These are phyloP conservation scores for Styela clava DNA, from an alignment of 23 tunicate species.

Conservation along the genomic window DNA sequence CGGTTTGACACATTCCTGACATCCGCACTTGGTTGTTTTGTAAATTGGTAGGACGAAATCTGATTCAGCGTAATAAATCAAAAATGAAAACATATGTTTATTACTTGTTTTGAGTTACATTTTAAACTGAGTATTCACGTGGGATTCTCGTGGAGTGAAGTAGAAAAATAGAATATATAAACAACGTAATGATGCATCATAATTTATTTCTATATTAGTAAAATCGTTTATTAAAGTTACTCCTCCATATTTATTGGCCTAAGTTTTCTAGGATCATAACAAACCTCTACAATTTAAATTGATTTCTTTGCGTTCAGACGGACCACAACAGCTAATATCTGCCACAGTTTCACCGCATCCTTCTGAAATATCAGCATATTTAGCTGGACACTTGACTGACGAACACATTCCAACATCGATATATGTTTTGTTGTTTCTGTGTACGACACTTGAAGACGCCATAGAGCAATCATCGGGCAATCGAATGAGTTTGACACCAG, in stretches of 20 bases:
- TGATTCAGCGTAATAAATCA: background rate
- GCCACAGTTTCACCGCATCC: slow-evolving; percentile 13
- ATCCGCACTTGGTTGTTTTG: slow-evolving; percentile 61
- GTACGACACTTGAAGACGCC: background rate
- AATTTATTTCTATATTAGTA: too few species aligned
- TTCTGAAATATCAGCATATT: background rate
- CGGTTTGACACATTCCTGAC: slow-evolving; percentile 49
- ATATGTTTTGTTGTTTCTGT: background rate
- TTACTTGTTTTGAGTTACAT: too few species aligned
- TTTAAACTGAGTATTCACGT: too few species aligned
- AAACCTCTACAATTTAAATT: slow-evolving; percentile 33
- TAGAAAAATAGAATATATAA: too few species aligned
- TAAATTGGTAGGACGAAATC: slow-evolving; percentile 19
- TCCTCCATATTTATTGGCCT: too few species aligned
- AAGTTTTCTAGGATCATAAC: too few species aligned
- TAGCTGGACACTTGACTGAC: slow-evolving; percentile 46
- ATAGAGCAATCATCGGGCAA: background rate
- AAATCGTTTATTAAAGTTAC: too few species aligned
- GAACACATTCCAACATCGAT: slow-evolving; percentile 74
- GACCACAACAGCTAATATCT: slow-evolving; percentile 49
- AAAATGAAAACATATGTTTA: too few species aligned
- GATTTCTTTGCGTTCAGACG: slow-evolving; percentile 23
- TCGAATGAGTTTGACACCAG: background rate
- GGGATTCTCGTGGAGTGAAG: too few species aligned
- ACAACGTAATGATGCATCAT: too few species aligned